Conservation (phyloP, 2,888 invertebrate genomes). For the Himalopsyche japonica region DNA sequence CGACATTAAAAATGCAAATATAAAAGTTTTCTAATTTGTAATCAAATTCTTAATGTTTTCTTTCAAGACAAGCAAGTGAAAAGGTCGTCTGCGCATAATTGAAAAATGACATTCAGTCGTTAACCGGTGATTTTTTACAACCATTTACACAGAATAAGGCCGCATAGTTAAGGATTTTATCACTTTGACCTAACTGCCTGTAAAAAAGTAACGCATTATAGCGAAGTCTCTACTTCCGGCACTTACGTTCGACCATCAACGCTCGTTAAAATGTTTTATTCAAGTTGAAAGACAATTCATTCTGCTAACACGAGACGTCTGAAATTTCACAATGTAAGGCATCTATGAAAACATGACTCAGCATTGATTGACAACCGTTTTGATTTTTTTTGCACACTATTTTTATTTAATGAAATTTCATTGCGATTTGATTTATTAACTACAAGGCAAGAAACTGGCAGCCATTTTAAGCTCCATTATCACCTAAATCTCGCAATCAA, state of each 20-base stretch:
- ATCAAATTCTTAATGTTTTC: not conserved
- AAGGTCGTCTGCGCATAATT: not conserved
- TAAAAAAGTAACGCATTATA: not conserved
- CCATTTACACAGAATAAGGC: not conserved
- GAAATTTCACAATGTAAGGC: not conserved
- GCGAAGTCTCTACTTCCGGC: not conserved
- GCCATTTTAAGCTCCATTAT: too few relatives aligned
- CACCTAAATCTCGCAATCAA: too few relatives aligned
- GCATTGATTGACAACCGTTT: not conserved
- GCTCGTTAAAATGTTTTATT: slow-evolving; percentile 13
- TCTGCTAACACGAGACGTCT: not conserved
- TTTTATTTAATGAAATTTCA: too few relatives aligned
- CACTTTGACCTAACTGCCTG: not conserved
- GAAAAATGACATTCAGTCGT: not conserved
- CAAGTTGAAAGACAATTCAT: slow-evolving; percentile 4
- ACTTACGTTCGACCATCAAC: not conserved
- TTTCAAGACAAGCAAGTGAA: not conserved
- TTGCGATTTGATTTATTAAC: too few relatives aligned
- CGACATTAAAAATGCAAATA: not conserved
- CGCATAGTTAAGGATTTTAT: not conserved
- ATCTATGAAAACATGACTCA: not conserved
- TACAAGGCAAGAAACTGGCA: too few relatives aligned
- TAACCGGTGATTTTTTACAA: not conserved
- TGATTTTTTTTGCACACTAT: too few relatives aligned
- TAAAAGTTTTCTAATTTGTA: not conserved